Evolutionary conservation across 2,888 invertebrate genomes (phyloP).

Genomic region (Pherbina coryleti): DNA sequence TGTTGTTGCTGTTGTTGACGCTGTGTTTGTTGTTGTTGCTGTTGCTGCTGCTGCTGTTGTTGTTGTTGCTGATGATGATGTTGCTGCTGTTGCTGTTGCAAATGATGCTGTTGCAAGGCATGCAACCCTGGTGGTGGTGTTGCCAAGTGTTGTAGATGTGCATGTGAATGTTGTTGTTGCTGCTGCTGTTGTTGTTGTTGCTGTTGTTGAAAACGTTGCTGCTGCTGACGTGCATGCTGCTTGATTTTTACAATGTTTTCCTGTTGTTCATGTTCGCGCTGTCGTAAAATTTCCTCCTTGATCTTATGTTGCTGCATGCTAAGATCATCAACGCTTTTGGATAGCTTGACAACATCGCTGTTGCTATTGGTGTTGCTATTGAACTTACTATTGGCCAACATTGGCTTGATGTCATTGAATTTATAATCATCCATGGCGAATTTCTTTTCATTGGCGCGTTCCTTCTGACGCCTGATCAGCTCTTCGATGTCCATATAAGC

Average conservation of each 20-base stretch:
- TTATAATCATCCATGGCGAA: slow-evolving; percentile 60
- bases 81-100: slow-evolving; percentile 48
- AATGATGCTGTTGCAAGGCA: slow-evolving; percentile 50
- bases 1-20: slow-evolving; percentile 55
- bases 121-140: slow-evolving; percentile 48
- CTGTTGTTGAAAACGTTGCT: slow-evolving; percentile 62
- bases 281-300: slow-evolving; percentile 62
- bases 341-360: slow-evolving; percentile 60
- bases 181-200: slow-evolving; percentile 54
- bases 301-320: slow-evolving; percentile 63
- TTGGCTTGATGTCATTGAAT: slow-evolving; percentile 61
- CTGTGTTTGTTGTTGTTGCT: slow-evolving; percentile 51
- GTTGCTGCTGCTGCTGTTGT: slow-evolving; percentile 50
- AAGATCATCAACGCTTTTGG: slow-evolving; percentile 63
- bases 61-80: slow-evolving; percentile 50
- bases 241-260: slow-evolving; percentile 66
- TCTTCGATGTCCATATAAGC: slow-evolving; percentile 70
- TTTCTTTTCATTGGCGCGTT: slow-evolving; percentile 59
- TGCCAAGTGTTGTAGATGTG: slow-evolving; percentile 49
- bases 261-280: slow-evolving; percentile 64
- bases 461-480: slow-evolving; percentile 65
- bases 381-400: slow-evolving; percentile 61
- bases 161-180: slow-evolving; percentile 54
- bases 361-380: slow-evolving; percentile 58
- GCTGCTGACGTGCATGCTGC: slow-evolving; percentile 62